phyloP scores from a whole-genome alignment of 37 sponge, comb jelly and placozoan species.

The Haliclona indistincta region DNA sequence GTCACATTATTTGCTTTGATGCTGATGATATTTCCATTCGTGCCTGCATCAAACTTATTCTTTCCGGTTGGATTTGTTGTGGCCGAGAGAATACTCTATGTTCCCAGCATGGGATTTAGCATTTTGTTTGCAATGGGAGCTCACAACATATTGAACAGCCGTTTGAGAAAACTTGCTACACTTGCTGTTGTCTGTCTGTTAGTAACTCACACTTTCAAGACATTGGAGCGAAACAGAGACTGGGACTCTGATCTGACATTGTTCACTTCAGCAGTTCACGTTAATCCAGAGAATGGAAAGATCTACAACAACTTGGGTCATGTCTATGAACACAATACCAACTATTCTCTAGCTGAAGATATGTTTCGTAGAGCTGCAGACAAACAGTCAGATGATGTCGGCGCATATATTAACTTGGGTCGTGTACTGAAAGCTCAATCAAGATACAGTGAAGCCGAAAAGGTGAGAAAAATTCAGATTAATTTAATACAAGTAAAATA shows the following conservation, averaged over 20 bases:
- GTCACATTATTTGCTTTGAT: slow-evolving; percentile 62
- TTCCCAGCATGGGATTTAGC: slow-evolving; percentile 81
- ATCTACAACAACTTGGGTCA: slow-evolving; percentile 86
- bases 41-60: slow-evolving; percentile 95
- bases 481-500: neutral
- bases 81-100: slow-evolving; percentile 90
- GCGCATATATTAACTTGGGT: slow-evolving; percentile 80
- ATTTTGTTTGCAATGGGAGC: slow-evolving; percentile 46
- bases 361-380: slow-evolving; percentile 60
- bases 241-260: slow-evolving; percentile 68
- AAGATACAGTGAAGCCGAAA: slow-evolving; percentile 60
- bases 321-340: slow-evolving; percentile 47
- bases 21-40: slow-evolving; percentile 78
- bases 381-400: slow-evolving; percentile 84
- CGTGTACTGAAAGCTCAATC: slow-evolving; percentile 66
- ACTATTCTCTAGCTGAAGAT: slow-evolving; percentile 61
- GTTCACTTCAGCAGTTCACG: slow-evolving; percentile 66
- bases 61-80: slow-evolving; percentile 97
- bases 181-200: slow-evolving; percentile 23
- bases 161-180: neutral
- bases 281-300: slow-evolving; percentile 77
- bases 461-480: slow-evolving; percentile 15
- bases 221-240: slow-evolving; percentile 61
- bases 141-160: slow-evolving; percentile 1
- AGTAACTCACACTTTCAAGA: slow-evolving; percentile 35